Evolutionary conservation across 2,113 vertebrate genomes (phyloP).

Genomic region (Mesoclemmys tuberculata): DNA sequence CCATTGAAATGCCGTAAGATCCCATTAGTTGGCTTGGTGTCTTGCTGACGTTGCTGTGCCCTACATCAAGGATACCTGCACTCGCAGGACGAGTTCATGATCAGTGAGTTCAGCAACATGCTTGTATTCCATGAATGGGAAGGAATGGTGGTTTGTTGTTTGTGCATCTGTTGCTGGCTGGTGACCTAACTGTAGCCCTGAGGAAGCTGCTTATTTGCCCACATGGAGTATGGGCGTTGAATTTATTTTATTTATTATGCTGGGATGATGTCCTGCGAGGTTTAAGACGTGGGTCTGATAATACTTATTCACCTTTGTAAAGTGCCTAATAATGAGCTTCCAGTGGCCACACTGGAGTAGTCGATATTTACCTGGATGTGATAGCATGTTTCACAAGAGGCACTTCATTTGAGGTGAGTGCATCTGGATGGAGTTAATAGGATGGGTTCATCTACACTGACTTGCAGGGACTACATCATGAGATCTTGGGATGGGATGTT

Average conservation of each 20-base stretch:
- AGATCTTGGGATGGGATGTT: neutral
- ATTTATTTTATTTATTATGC: fast-evolving
- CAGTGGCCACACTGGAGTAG: neutral
- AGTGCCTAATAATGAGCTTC: neutral
- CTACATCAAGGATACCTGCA: fast-evolving
- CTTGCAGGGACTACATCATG: neutral
- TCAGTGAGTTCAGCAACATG: neutral
- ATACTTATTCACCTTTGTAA: fast-evolving
- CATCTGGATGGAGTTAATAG: neutral
- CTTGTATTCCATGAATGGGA: neutral
- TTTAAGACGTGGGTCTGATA: fast-evolving
- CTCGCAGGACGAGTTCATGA: neutral
- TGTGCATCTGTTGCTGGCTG: fast-evolving
- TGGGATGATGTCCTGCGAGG: neutral
- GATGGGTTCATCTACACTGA: neutral
- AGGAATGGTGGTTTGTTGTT: fast-evolving
- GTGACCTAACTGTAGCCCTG: fast-evolving
- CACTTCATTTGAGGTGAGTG: neutral
- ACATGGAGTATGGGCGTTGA: neutral
- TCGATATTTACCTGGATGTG: neutral
- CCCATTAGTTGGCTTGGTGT: neutral
- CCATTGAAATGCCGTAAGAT: neutral
- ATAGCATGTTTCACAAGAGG: neutral
- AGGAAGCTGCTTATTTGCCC: neutral
- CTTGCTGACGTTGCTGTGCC: fast-evolving